Evolutionary conservation across 2,113 vertebrate genomes (phyloP).

Genomic region (Nyctereutes procyonoides): DNA sequence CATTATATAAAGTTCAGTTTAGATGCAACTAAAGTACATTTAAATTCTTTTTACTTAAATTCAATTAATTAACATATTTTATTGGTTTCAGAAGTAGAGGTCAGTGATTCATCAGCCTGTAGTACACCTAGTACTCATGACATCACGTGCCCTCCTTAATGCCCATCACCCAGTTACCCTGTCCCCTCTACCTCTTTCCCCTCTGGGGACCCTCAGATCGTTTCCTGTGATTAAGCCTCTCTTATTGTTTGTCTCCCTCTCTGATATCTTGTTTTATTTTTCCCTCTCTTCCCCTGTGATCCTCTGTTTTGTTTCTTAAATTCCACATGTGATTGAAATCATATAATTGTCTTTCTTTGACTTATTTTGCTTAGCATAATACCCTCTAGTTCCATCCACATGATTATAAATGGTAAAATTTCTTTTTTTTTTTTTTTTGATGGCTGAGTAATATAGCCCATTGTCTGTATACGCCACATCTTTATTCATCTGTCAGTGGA

Average conservation of each 20-base stretch:
- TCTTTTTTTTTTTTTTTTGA: background rate
- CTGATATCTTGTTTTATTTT: background rate
- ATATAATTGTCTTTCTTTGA: background rate
- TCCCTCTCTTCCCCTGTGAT: background rate
- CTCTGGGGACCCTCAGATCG: background rate
- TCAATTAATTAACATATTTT: background rate
- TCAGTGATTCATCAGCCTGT: background rate
- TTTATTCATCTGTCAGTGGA: background rate
- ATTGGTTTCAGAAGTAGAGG: background rate
- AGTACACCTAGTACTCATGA: background rate
- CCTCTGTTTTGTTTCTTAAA: background rate
- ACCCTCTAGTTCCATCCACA: background rate
- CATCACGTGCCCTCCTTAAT: background rate
- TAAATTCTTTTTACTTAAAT: background rate
- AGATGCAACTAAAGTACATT: rapidly evolving
- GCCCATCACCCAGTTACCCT: background rate
- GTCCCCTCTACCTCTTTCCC: no score
- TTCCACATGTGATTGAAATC: background rate
- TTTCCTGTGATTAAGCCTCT: background rate
- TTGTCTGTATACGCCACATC: background rate
- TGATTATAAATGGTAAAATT: background rate
- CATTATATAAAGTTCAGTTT: rapidly evolving
- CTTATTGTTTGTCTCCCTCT: background rate
- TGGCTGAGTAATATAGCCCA: background rate
- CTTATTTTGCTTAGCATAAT: background rate